A percentile compares a stretch with the other conserved stretches of the same genome.
phyloP scores from a whole-genome alignment of 1,140 invertebrate species.

The Drosophila sturtevanti region DNA sequence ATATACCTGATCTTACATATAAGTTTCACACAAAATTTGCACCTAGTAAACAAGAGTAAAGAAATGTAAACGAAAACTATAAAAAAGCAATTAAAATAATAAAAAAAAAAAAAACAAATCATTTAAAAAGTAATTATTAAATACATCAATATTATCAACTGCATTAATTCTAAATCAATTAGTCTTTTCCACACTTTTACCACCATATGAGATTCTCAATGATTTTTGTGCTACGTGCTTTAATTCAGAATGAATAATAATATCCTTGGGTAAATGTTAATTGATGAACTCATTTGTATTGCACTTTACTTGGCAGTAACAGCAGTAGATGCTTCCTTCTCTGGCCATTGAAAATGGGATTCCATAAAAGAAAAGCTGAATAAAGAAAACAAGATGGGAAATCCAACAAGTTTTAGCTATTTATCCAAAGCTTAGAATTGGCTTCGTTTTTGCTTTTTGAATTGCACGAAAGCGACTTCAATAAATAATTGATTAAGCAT shows the following conservation, averaged over 20 bases:
- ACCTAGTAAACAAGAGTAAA: no score
- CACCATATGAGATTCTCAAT: not conserved
- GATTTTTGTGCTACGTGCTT: not conserved
- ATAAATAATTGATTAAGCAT: constrained; percentile 76
- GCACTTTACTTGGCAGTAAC: constrained; percentile 35
- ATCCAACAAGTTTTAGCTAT: constrained; percentile 48
- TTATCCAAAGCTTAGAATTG: constrained; percentile 38
- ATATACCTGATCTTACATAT: no score
- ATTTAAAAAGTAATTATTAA: not conserved
- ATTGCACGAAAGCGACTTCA: constrained; percentile 42
- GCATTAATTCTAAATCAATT: not conserved
- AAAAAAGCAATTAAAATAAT: no score
- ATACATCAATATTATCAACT: not conserved
- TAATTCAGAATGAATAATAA: constrained; percentile 10
- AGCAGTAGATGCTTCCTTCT: constrained; percentile 25
- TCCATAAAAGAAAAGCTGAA: constrained; percentile 8
- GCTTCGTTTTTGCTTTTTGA: constrained; percentile 15
- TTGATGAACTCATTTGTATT: constrained; percentile 59
- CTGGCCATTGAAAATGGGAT: constrained; percentile 18
- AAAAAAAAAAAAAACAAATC: not conserved
- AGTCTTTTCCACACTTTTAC: not conserved
- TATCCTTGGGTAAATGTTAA: constrained; percentile 35
- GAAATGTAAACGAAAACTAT: no score
- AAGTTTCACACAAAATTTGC: no score
- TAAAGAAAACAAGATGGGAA: constrained; percentile 27